phyloP scores from a whole-genome alignment of 2,113 vertebrate genomes.

The Todiramphus saurophagus region DNA sequence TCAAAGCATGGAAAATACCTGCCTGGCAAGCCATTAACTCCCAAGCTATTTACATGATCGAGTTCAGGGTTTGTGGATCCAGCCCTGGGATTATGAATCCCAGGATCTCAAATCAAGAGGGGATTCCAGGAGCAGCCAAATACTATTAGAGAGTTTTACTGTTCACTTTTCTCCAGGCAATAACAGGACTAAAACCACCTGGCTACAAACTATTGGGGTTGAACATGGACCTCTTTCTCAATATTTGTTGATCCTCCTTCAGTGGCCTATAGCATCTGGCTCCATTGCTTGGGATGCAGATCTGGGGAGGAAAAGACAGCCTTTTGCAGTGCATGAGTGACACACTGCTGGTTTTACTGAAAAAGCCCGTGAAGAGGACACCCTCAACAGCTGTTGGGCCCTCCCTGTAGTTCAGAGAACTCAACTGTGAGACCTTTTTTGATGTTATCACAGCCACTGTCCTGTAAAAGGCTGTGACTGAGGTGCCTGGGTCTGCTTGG shows the following conservation, averaged over 20 bases:
- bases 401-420: background rate
- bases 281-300: background rate
- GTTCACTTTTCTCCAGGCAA: background rate
- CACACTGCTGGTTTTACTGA: background rate
- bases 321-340: background rate
- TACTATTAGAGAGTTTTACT: background rate
- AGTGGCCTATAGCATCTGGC: background rate
- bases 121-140: background rate
- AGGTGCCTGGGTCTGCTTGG: background rate
- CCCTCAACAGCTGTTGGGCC: background rate
- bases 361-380: background rate
- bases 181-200: background rate
- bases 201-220: background rate
- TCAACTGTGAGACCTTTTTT: background rate
- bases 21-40: background rate
- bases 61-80: background rate
- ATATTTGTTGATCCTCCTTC: background rate
- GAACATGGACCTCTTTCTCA: background rate
- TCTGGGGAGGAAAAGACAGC: background rate
- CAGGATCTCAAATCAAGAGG: background rate
- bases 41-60: background rate
- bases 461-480: background rate
- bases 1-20: background rate
- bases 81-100: background rate
- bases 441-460: background rate